Conservation (phyloP, 1,140 invertebrate species). For the Zaprionus africanus region DNA sequence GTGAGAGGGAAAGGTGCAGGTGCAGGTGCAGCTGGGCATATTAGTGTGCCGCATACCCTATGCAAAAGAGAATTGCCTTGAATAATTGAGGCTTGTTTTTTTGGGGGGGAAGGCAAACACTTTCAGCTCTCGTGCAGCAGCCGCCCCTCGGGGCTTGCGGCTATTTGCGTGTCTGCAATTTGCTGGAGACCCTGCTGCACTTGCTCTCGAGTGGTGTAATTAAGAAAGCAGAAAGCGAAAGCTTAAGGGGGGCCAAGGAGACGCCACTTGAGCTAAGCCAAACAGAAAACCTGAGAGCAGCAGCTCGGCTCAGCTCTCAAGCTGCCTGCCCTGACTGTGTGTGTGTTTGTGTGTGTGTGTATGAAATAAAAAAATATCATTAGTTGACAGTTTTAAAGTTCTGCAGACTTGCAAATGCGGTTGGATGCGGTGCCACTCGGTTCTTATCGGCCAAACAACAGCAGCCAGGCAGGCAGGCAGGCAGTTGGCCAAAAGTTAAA, state of each 20-base stretch:
- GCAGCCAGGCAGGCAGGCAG: conserved; percentile 18
- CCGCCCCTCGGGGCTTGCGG: conserved; percentile 23
- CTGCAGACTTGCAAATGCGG: conserved; percentile 45
- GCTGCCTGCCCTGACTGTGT: background rate
- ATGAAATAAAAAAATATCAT: conserved; percentile 49
- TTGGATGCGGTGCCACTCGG: conserved; percentile 10
- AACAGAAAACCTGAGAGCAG: conserved; percentile 24
- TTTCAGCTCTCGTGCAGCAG: conserved; percentile 18
- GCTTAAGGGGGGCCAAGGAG: conserved; percentile 51
- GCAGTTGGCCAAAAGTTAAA: conserved; percentile 58
- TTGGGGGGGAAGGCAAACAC: background rate
- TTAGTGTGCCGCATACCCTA: conserved; percentile 21
- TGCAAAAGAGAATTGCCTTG: background rate
- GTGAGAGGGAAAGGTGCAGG: no score
- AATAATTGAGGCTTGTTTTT: conserved; percentile 9
- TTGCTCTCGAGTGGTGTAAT: conserved; percentile 61
- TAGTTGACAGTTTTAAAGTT: conserved; percentile 64
- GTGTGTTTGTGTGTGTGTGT: background rate
- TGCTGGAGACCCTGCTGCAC: conserved; percentile 53
- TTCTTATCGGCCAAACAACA: conserved; percentile 62
- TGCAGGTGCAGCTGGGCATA: conserved; percentile 1
- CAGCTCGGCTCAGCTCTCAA: background rate
- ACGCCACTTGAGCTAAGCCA: conserved; percentile 51
- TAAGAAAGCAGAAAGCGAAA: conserved; percentile 73
- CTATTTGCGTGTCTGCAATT: conserved; percentile 67